Base-by-base conservation (phyloP, 2,888 invertebrate genomes). In the Dryococelus australis region DNA sequence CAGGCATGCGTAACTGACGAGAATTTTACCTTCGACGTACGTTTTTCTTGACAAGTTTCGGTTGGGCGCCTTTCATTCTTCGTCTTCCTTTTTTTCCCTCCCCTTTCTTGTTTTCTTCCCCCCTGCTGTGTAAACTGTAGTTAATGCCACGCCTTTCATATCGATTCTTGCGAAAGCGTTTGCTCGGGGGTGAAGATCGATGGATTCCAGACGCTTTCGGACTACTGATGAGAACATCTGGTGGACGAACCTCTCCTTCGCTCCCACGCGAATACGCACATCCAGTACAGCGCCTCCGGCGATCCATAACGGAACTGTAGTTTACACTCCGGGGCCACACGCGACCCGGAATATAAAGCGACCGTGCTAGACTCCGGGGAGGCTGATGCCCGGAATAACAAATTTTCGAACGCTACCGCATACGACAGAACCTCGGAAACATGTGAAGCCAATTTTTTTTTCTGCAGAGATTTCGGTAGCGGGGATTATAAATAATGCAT, bases 151-250 rank as follows among this genome's bases (percentile, higher is more conserved):
- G 65, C 65, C 6, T 65, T n/a, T 65, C n/a, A 3, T 65, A 65
- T 65, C 65, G 65, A 65, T n/a, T n/a, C 65, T n/a, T 20, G 65
- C 24, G 24, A 20, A n/a, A 65, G 65, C 20, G n/a, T 65, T 65
- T 20, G 65, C 65, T 65, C 20, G 65, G n/a, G 65, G n/a, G 47
- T 47, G 47, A 47, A 65, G 65, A 65, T 65, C 65, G 65, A 65
- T 65, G 65, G 20, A 65, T 20, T 65, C 24, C 65, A 65, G 65
- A 65, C 65, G 65, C 65, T 65, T n/a, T 8, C 1, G 24, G 65
- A 20, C 65, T 65, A 20, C 65, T 65, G 65, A 65, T 65, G 65
- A 65, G 65, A 65, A 65, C 65, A 65, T 65, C 65, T 65, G 65
- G 65, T n/a, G 65, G 65, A 65, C 65, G 65, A 8, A 65, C 65